Percentiles rank a stretch among this genome's conserved stretches.
These are phyloP conservation scores for Sepiola atlantica DNA, from an alignment of 2,888 invertebrate genomes.

Conservation along the genomic window DNA sequence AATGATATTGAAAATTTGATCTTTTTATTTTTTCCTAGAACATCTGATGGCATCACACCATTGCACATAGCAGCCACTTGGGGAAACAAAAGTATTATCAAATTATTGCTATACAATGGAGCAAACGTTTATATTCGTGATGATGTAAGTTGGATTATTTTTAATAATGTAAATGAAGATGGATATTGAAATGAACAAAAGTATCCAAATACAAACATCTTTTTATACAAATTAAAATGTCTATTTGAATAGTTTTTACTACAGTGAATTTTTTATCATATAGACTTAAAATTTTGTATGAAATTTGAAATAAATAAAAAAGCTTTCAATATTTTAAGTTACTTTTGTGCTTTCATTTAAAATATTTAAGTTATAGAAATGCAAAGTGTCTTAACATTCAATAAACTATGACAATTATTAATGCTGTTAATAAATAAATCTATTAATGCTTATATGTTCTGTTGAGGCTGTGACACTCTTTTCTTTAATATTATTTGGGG, in stretches of 20 bases:
- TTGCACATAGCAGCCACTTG: slow-evolving; percentile 91
- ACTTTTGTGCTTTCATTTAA: no score
- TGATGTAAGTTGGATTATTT: slow-evolving; percentile 73
- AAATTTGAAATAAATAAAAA: neutral
- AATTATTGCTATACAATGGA: slow-evolving; percentile 84
- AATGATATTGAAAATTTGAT: neutral
- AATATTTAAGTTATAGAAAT: no score
- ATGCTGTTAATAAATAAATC: no score
- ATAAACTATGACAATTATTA: no score
- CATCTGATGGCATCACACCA: slow-evolving; percentile 85
- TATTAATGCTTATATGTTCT: no score
- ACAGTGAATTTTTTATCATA: neutral
- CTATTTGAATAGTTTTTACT: neutral
- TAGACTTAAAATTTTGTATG: neutral
- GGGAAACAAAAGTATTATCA: slow-evolving; percentile 83
- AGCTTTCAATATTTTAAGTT: no score
- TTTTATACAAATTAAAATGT: no score
- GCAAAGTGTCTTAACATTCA: no score
- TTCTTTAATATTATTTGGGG: no score
- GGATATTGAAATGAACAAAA: neutral
- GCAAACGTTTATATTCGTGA: slow-evolving; percentile 84
- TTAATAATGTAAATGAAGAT: neutral
- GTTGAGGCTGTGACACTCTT: no score
- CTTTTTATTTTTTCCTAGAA: slow-evolving; percentile 66
- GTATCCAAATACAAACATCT: neutral